These are phyloP conservation scores for Laspeyria flexula DNA, from an alignment of 2,888 invertebrate genomes.

Conservation along the genomic window DNA sequence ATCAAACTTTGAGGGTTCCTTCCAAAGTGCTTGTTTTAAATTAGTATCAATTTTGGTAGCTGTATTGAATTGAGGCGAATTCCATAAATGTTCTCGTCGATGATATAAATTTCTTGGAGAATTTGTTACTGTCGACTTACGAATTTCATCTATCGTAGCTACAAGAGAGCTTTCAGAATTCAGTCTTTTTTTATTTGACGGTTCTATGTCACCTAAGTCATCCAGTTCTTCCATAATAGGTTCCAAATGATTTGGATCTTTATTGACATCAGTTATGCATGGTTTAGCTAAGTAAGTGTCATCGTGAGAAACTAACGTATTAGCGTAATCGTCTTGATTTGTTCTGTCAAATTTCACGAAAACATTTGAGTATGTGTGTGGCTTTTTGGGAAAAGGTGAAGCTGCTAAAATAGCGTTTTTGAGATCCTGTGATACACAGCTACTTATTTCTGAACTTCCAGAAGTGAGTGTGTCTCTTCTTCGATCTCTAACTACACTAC, in stretches of 20 bases:
- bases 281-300: conserved; percentile 85
- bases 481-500: conserved; percentile 86
- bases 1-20: conserved; percentile 78
- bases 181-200: conserved; percentile 70
- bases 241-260: conserved; percentile 84
- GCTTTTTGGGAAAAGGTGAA: conserved; percentile 76
- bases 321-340: conserved; percentile 82
- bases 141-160: conserved; percentile 88
- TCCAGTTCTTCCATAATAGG: conserved; percentile 86
- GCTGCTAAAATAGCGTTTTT: conserved; percentile 76
- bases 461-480: conserved; percentile 86
- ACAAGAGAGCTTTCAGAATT: conserved; percentile 87
- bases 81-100: conserved; percentile 81
- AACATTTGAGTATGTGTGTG: conserved; percentile 79
- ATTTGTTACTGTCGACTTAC: conserved; percentile 84
- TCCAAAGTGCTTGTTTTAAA: conserved; percentile 78
- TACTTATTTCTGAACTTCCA: conserved; percentile 85
- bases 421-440: conserved; percentile 77
- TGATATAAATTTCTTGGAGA: conserved; percentile 86
- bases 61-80: conserved; percentile 69
- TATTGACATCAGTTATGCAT: conserved; percentile 79
- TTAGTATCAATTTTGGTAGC: conserved; percentile 67
- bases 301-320: conserved; percentile 81
- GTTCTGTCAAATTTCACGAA: conserved; percentile 77
- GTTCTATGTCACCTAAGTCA: conserved; percentile 79